Percentiles rank a stretch among this genome's conserved stretches.
phyloP scores from a whole-genome alignment of 2,888 invertebrate species.

The Cerceris ruficornis region DNA sequence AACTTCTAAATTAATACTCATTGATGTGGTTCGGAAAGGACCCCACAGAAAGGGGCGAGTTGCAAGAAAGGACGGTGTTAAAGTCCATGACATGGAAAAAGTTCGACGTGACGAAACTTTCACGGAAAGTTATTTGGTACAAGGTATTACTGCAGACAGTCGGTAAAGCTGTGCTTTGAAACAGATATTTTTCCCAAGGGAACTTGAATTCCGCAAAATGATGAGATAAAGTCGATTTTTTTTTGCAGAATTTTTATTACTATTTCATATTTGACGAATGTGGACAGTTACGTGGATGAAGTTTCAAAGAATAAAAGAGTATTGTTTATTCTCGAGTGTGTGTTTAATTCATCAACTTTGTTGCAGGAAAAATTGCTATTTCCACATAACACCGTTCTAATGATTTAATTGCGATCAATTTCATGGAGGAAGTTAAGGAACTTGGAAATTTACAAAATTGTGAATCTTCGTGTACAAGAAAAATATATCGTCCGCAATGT shows the following conservation, averaged over 20 bases:
- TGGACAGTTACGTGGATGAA: not conserved
- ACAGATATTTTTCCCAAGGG: conserved; percentile 37
- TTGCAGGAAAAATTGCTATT: no score
- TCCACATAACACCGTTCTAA: no score
- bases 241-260: not conserved
- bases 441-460: no score
- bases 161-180: conserved; percentile 39
- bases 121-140: conserved; percentile 47
- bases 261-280: not conserved
- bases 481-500: no score
- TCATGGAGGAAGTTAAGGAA: no score
- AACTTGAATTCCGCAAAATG: conserved; percentile 48
- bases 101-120: conserved; percentile 42
- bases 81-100: conserved; percentile 33
- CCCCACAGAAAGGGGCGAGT: not conserved
- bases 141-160: conserved; percentile 48
- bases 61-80: conserved; percentile 10
- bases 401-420: no score
- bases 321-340: no score
- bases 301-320: no score
- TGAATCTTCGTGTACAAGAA: no score
- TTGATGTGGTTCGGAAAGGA: conserved; percentile 23
- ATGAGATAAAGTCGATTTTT: conserved; percentile 47
- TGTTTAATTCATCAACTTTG: no score
- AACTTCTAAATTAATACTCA: conserved; percentile 49